Base-by-base conservation (phyloP, 2,888 invertebrate genomes). In the Sinodicranocentrus sp. region DNA sequence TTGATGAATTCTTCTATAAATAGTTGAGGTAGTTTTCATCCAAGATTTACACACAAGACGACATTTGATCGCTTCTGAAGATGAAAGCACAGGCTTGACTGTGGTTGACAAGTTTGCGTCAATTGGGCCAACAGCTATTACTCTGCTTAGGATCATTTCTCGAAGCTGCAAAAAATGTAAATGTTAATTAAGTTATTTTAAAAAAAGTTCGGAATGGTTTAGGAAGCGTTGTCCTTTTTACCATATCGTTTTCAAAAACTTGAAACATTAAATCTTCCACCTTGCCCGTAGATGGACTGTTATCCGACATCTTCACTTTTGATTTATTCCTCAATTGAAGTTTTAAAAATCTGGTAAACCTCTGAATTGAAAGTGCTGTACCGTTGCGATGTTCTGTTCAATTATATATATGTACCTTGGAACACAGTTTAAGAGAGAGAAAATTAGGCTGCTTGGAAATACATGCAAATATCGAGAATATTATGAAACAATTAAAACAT, bases 221-320 rank as follows among this genome's bases (percentile, higher is more conserved):
- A n/a, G n/a, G n/a, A n/a, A n/a, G n/a, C 39, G 13, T 52, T 52
- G 52, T 52, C n/a, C 52, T 6, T 5, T 8, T 44, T 28, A 70
- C 70, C 70, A 70, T 26, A 17, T 70, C 70, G 28, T 70, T 70
- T 2, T 10, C n/a, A 17, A 70, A 70, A 26, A 70, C 70, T 33
- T 33, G 33, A 10, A 10, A 33, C 33, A 33, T 10, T 10, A 33
- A n/a, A n/a, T n/a, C n/a, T n/a, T n/a, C n/a, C n/a, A n/a, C n/a
- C n/a, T n/a, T n/a, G n/a, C n/a, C n/a, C n/a, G n/a, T n/a, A n/a
- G n/a, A n/a, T n/a, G n/a, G n/a, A n/a, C n/a, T n/a, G n/a, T n/a
- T n/a, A n/a, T n/a, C n/a, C n/a, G n/a, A n/a, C n/a, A n/a, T n/a
- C n/a, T n/a, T n/a, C n/a, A n/a, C n/a, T n/a, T n/a, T n/a, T n/a